These are phyloP conservation scores for Cephalopterus ornatus DNA, from an alignment of 2,113 vertebrate genomes.

Conservation along the genomic window DNA sequence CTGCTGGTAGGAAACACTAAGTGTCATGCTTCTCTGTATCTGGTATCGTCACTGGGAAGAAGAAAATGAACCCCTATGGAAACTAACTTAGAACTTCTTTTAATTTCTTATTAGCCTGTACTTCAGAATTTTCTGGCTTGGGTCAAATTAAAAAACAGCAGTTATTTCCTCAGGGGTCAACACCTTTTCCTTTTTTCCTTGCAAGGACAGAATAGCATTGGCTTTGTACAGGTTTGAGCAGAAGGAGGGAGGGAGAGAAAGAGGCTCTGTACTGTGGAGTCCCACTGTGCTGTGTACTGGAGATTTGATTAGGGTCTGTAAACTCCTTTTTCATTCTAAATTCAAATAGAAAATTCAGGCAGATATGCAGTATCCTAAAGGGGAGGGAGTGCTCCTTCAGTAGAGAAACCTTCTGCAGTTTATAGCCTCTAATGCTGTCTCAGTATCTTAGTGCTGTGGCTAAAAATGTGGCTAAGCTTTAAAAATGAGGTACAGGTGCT, in stretches of 20 bases:
- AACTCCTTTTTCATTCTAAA: not conserved
- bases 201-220: not conserved
- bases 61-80: not conserved
- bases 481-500: not conserved
- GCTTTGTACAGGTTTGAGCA: not conserved
- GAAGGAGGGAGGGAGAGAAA: not conserved
- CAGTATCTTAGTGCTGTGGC: not conserved
- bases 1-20: not conserved
- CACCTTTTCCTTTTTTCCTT: not conserved
- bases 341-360: not conserved
- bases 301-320: not conserved
- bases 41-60: rapidly evolving
- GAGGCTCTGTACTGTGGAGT: not conserved
- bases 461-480: not conserved
- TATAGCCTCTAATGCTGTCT: not conserved
- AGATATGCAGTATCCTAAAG: not conserved
- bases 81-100: not conserved
- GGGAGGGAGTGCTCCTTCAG: not conserved
- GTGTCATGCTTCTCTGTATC: not conserved
- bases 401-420: not conserved
- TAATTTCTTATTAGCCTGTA: not conserved
- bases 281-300: not conserved
- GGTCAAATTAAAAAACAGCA: not conserved
- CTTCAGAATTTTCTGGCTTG: not conserved
- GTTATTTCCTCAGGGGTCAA: not conserved